Conservation (phyloP, 2,888 invertebrate genomes). For the Lumbricus terrestris region DNA sequence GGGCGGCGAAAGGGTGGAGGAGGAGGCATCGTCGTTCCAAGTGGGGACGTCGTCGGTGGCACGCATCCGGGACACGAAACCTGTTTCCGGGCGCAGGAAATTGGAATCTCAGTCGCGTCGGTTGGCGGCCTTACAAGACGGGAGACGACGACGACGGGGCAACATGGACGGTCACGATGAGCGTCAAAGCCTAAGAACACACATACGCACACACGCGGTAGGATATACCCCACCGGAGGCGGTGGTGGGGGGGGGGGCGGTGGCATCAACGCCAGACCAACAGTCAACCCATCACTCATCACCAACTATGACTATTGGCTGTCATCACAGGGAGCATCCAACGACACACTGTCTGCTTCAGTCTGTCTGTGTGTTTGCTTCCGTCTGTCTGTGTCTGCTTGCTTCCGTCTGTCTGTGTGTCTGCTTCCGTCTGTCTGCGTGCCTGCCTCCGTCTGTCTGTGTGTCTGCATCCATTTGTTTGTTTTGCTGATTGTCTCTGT, state of each 20-base stretch:
- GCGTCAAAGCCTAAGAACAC: constrained; percentile 7
- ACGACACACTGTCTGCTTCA: neutral
- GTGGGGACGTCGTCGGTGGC: neutral
- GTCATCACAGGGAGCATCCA: neutral
- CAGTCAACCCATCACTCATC: neutral
- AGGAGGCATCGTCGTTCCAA: neutral
- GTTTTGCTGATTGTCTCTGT: constrained; percentile 3
- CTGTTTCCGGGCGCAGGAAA: constrained; percentile 14
- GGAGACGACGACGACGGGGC: constrained; percentile 5
- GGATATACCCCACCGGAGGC: too few species aligned
- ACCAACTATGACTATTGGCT: too few species aligned
- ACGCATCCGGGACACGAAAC: constrained; percentile 12
- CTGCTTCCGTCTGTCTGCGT: neutral
- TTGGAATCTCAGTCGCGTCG: neutral
- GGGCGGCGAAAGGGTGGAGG: neutral
- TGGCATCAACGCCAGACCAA: neutral
- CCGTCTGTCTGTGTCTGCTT: neutral
- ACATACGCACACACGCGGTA: neutral
- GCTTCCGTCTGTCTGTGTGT: neutral
- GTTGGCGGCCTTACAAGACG: neutral
- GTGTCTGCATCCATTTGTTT: neutral
- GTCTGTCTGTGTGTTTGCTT: neutral
- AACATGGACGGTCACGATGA: neutral
- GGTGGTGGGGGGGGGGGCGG: too few species aligned
- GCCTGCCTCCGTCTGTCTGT: neutral